phyloP scores from a whole-genome alignment of 2,797 vertebrate genomes.

The Tenualosa ilisha region DNA sequence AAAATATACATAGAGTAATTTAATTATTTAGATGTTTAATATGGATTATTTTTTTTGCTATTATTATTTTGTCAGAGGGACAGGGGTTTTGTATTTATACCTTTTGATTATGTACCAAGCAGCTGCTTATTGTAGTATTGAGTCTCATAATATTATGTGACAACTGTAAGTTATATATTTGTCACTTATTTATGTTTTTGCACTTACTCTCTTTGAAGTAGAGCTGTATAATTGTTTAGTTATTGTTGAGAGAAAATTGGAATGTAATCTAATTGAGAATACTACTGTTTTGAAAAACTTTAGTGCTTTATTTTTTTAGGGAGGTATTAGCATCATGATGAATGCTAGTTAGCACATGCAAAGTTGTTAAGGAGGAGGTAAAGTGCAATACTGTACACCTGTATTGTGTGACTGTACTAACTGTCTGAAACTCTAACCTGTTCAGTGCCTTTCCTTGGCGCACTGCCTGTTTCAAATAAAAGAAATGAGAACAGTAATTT shows the following conservation, averaged over 20 bases:
- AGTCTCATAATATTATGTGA: not conserved
- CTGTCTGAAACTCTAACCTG: not conserved
- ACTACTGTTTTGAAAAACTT: not conserved
- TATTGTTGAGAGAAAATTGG: not conserved
- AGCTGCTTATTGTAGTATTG: not conserved
- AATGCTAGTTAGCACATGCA: not conserved
- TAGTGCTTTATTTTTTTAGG: not conserved
- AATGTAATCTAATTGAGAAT: not conserved
- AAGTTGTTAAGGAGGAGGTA: not conserved
- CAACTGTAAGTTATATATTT: not conserved
- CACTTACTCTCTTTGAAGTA: not conserved
- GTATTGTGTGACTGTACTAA: not conserved
- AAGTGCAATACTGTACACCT: not conserved
- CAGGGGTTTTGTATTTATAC: not conserved
- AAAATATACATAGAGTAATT: not conserved
- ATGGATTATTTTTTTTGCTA: not conserved
- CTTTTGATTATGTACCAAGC: too few relatives aligned
- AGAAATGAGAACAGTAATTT: not conserved
- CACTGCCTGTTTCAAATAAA: not conserved
- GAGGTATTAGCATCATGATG: not conserved
- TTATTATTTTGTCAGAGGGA: not conserved
- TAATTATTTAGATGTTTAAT: conserved; percentile 4
- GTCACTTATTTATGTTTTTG: not conserved
- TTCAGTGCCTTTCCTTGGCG: not conserved
- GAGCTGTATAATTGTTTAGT: not conserved